phyloP scores from a whole-genome alignment of 2,797 vertebrate species.

The Brachyrhaphis roseni region DNA sequence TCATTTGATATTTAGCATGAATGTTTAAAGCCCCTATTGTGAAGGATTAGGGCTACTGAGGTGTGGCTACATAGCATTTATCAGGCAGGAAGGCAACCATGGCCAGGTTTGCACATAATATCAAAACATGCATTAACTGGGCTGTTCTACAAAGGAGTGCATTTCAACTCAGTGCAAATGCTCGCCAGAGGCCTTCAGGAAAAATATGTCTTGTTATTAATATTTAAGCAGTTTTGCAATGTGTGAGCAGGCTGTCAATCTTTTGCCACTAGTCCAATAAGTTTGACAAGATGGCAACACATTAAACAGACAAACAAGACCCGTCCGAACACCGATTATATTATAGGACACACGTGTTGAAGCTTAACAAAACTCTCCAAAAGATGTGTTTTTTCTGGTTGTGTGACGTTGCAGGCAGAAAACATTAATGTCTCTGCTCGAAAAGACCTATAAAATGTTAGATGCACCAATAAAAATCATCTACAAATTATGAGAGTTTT shows the following conservation, averaged over 20 bases:
- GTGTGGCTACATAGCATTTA: background rate
- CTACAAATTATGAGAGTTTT: background rate
- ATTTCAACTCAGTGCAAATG: background rate
- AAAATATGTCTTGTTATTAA: background rate
- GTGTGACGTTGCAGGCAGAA: background rate
- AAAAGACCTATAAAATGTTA: background rate
- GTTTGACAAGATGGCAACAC: background rate
- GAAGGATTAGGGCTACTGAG: background rate
- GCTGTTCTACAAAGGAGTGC: background rate
- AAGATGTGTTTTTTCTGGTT: background rate
- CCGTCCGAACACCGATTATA: background rate
- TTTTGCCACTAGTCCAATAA: background rate
- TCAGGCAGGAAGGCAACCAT: background rate
- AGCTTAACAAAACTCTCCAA: background rate
- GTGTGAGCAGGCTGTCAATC: background rate
- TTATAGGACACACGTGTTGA: background rate
- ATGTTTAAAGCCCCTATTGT: background rate
- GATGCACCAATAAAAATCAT: background rate
- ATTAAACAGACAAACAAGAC: background rate
- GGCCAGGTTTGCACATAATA: background rate
- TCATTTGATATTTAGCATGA: background rate
- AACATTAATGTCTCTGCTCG: background rate
- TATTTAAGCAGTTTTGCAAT: background rate
- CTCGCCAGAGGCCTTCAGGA: background rate
- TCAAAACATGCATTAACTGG: background rate